Base-by-base conservation (phyloP, 2,113 vertebrate species). In the Hypocryptadius cinnamomeus region DNA sequence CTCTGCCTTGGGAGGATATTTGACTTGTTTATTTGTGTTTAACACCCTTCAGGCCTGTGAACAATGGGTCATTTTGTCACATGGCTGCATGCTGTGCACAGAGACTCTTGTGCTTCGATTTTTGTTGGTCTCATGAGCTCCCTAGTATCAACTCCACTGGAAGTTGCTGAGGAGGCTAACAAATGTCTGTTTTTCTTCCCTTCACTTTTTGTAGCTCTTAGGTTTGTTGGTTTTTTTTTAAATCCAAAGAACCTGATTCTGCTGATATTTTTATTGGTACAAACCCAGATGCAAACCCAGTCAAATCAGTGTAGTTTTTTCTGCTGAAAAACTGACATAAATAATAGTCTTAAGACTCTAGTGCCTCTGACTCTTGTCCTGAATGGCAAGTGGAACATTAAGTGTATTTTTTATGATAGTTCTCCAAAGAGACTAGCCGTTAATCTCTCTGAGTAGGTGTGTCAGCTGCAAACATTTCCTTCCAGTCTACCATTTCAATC, bases 401-500 rank as follows among this genome's bases (percentile, higher is more conserved):
- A 76, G 92, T 90, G 88, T 90, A 84, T 92, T 94, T 96, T 96
- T 96, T 96, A 94, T 94, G 93, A 97, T 96, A 95, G 90, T 48
- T 96, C 95, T 96, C 93, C 92, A 94, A 95, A 95, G 96, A 96
- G 96, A 78, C 93, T 86, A 86, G 88, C 95, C 27, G 91, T 95
- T 97, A 97, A 97, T 97, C 96, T 97, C 93, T 89, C 90, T 3
- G 92, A 94, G 94, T 96, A 95, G 97, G 97, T 96, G 96, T 97
- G 97, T 96, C 96, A 94, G 94, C 93, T 95, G 94, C 92, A 96
- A 96, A 96, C 94, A 96, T 97, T 97, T 97, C 96, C 97, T 97
- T 95, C 95, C 96, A 95, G 94, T 96, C 96, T 97, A 94, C 92
- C 92, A 93, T 97, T 97, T 97, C 97, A 97, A 96, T 97, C 94